Evolutionary conservation across 2,888 invertebrate genomes (phyloP), one percentile per base, ranked within the genome.

Genomic region (Brachyptera risi): DNA sequence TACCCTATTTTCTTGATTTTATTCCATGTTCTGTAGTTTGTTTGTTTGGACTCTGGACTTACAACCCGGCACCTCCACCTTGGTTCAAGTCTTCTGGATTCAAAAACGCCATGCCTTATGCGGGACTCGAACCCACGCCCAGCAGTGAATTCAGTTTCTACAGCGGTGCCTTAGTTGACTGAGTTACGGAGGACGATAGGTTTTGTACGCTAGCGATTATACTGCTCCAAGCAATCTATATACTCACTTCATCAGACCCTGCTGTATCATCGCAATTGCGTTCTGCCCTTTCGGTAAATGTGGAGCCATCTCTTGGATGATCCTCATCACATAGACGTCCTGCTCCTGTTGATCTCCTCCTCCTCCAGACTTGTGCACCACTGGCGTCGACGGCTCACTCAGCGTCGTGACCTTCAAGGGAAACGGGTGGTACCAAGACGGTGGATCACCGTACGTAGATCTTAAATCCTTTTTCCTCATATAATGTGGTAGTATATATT

Each of bases 341-440:
- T 17, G 15, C 26, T 31, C 15, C 9, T 15, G 15, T 2, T 54
- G n/a, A 4, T 54, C 54, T 15, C 35, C 35, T 1, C 47, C n/a
- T n/a, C 47, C 47, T 2, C 24, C 47, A 1, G 1, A 9, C 3
- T 3, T 21, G 7, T 47, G 5, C 24, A 4, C 21, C 21, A 23
- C 11, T 5, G n/a, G n/a, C 2, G 23, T n/a, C n/a, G 23, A 3
- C 17, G 27, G 27, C 17, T n/a, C 31, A 2, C 27, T 15, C 15
- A 17, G n/a, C 15, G 13, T 19, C 31, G 35, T 11, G 19, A 19
- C 9, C 51, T 23, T 26, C 9, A n/a, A 3, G 27, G 58, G 58
- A 21, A 58, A 49, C 11, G 47, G 58, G 50, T 58, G 58, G 49
- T n/a, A 58, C 58, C 58, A 58, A 1, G 35, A 31, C 26, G 58